These are phyloP conservation scores for Pandemis corylana DNA, from an alignment of 2,888 invertebrate genomes.

Conservation along the genomic window DNA sequence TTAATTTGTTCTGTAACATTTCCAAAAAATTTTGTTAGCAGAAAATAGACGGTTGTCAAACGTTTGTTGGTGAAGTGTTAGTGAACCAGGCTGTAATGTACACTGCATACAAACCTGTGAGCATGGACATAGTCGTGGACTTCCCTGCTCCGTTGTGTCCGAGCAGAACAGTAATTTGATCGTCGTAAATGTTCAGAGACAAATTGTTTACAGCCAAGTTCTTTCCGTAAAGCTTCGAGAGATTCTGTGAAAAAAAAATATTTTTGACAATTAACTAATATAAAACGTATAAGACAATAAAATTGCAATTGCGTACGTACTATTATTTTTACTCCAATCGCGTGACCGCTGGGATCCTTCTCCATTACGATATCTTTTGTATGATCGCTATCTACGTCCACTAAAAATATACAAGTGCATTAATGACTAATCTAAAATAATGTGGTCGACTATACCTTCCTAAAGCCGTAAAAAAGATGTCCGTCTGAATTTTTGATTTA, in stretches of 20 bases:
- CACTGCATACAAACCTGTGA: constrained; percentile 86
- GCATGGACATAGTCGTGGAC: constrained; percentile 96
- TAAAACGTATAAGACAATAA: too few species aligned
- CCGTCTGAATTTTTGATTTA: too few species aligned
- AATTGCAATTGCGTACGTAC: constrained; percentile 62
- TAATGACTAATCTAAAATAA: neutral
- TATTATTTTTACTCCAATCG: constrained; percentile 79
- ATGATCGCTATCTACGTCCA: constrained; percentile 42
- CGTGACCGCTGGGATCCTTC: constrained; percentile 74
- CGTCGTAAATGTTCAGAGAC: constrained; percentile 93
- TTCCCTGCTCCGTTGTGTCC: constrained; percentile 95
- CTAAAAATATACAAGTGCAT: constrained; percentile 45
- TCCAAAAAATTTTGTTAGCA: too few species aligned
- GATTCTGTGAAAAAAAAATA: constrained; percentile 62
- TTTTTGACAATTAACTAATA: too few species aligned
- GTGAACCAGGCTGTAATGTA: too few species aligned
- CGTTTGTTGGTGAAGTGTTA: too few species aligned
- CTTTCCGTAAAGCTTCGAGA: constrained; percentile 86
- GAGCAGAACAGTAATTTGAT: constrained; percentile 92
- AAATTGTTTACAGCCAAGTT: constrained; percentile 88
- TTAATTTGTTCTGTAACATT: too few species aligned
- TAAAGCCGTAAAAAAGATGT: too few species aligned
- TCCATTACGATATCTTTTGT: constrained; percentile 66
- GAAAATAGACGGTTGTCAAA: too few species aligned
- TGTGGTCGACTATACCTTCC: too few species aligned